phyloP scores from a whole-genome alignment of 2,113 vertebrate genomes.

The Theristicus caerulescens region DNA sequence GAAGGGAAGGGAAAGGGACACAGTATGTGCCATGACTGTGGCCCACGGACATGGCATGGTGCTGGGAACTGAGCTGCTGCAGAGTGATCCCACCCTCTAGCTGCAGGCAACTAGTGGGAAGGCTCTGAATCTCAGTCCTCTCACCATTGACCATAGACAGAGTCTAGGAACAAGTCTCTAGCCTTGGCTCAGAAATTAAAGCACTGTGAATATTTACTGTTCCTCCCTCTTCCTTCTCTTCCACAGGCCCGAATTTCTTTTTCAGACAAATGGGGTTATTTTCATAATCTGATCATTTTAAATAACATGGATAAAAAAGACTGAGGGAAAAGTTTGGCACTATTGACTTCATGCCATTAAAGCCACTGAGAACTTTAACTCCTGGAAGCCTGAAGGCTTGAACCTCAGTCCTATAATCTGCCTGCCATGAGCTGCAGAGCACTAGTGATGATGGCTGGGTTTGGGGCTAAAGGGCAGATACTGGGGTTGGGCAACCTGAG shows the following conservation, averaged over 20 bases:
- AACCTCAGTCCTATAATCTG: background rate
- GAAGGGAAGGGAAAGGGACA: no score
- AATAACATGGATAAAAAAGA: background rate
- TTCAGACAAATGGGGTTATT: background rate
- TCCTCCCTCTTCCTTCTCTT: background rate
- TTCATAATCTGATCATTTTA: background rate
- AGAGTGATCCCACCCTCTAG: background rate
- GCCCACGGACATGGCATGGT: background rate
- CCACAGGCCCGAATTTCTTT: background rate
- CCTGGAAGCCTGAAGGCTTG: background rate
- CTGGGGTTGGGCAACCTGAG: background rate
- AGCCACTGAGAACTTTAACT: background rate
- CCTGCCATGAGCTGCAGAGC: background rate
- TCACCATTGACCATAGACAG: background rate
- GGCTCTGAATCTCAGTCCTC: background rate
- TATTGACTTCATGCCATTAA: background rate
- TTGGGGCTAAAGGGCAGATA: background rate
- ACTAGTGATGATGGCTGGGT: background rate
- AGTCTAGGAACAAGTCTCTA: background rate
- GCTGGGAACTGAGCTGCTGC: background rate
- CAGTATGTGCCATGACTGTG: rapidly evolving
- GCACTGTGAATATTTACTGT: background rate
- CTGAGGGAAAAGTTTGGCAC: background rate
- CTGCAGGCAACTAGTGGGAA: background rate
- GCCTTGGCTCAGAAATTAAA: background rate